A percentile compares a stretch with the other conserved stretches of the same genome.
These are phyloP conservation scores for Trachurus trachurus DNA, from an alignment of 2,797 vertebrate species.

Conservation along the genomic window DNA sequence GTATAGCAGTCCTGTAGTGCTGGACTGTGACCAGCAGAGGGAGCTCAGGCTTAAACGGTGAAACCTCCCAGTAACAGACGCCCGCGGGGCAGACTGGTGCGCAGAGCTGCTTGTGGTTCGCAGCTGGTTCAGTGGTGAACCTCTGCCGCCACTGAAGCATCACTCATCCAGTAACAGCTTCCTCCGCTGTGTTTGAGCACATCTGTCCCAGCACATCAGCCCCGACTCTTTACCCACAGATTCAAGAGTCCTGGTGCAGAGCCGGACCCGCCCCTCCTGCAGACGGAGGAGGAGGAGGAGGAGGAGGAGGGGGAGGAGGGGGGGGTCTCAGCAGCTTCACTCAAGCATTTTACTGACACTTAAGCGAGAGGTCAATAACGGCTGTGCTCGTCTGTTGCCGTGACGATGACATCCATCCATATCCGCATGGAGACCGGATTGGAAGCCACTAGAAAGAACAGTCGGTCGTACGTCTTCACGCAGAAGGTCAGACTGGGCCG, in stretches of 20 bases:
- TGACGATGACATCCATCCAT: slow-evolving; percentile 96
- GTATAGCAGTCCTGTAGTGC: slow-evolving; percentile 45
- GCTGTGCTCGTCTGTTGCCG: slow-evolving; percentile 91
- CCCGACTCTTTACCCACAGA: not conserved
- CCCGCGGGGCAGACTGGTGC: slow-evolving; percentile 19
- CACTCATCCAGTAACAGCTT: slow-evolving; percentile 59
- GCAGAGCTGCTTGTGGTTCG: slow-evolving; percentile 23
- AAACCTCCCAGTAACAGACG: slow-evolving; percentile 53
- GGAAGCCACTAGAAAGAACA: slow-evolving; percentile 93
- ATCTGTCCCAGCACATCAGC: not conserved
- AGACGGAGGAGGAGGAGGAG: not conserved
- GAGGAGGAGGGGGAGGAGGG: no score
- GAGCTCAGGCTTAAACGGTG: slow-evolving; percentile 32
- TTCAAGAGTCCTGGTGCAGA: slow-evolving; percentile 29
- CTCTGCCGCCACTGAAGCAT: slow-evolving; percentile 1
- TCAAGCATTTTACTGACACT: slow-evolving; percentile 16
- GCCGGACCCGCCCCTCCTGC: not conserved
- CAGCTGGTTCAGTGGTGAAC: slow-evolving; percentile 30
- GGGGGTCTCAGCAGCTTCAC: slow-evolving; percentile 10
- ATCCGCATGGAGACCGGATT: slow-evolving; percentile 94
- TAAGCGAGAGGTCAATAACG: slow-evolving; percentile 83
- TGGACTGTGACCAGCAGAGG: slow-evolving; percentile 59
- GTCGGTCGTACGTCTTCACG: slow-evolving; percentile 94
- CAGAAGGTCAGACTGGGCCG: slow-evolving; percentile 92
- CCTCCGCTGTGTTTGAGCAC: not conserved